phyloP scores from a whole-genome alignment of 2,797 vertebrate species.

The Myotis vivesi region DNA sequence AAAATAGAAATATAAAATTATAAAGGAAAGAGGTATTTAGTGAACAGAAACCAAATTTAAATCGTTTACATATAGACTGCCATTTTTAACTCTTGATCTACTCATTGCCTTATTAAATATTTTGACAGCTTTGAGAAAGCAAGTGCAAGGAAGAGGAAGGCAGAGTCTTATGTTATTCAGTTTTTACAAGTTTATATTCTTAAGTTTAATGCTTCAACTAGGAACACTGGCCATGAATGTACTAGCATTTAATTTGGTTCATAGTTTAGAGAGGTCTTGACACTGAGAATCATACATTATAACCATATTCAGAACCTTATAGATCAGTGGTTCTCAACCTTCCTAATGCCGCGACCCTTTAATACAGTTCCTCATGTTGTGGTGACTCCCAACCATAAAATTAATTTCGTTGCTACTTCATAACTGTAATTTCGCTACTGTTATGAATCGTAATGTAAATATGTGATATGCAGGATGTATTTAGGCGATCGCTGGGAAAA shows the following conservation, averaged over 20 bases:
- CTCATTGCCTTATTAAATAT: constrained; percentile 52
- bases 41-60: constrained; percentile 46
- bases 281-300: constrained; percentile 33
- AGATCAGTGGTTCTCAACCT: not conserved
- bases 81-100: constrained; percentile 58
- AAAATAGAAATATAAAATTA: constrained; percentile 43
- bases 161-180: not conserved
- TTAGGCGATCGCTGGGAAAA: too few relatives aligned
- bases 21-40: constrained; percentile 1
- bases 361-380: too few relatives aligned
- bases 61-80: constrained; percentile 31
- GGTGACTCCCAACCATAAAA: too few relatives aligned
- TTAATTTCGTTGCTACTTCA: too few relatives aligned
- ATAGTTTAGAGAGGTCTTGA: not conserved
- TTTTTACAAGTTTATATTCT: constrained; percentile 53
- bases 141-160: not conserved
- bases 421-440: too few relatives aligned
- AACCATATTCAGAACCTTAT: constrained; percentile 33
- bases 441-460: too few relatives aligned
- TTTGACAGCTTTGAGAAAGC: constrained; percentile 60
- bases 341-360: too few relatives aligned
- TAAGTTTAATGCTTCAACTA: constrained; percentile 46
- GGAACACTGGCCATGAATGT: constrained; percentile 4
- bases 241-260: constrained; percentile 42
- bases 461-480: too few relatives aligned